Evolutionary conservation across 2,888 invertebrate species (phyloP), one percentile per base, ranked within the genome.

Genomic region (Sipha maydis): DNA sequence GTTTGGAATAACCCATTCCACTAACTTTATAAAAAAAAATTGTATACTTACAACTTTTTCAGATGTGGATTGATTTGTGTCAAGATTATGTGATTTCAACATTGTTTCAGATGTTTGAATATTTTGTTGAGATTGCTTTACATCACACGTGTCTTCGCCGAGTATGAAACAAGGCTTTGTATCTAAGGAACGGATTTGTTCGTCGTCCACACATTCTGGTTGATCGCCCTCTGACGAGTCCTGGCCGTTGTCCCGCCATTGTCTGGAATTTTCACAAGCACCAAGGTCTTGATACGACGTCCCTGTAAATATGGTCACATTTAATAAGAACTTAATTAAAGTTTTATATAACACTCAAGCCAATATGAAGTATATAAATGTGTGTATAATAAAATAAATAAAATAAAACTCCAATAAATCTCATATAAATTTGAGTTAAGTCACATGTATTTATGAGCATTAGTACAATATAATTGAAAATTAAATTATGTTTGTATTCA

Each of bases 131-230:
- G 89, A 79, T 89, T 92, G 92, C 92, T 91, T 93, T 93, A 91
- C 91, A 90, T 93, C 93, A 89, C 92, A 88, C 17, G 61, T 54
- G 25, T 88, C 88, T 80, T 88, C 92, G 86, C 93, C 93, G 89
- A 93, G 92, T 89, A 92, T 91, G 90, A 93, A 93, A 89, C 92
- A 92, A 67, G 93, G 93, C 90, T 90, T 91, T 90, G 91, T 91
- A 85, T 86, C 85, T 41, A 77, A 79, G 25, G 88, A 89, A 34
- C 73, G 80, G 34, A 80, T 85, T 89, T 85, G 83, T 79, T 90
- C 90, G 75, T 90, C 90, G 54, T 90, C 90, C 75, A 91, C 90
- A 82, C 89, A 90, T 71, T 91, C 91, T 89, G 90, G 89, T 89
- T 90, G 90, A 83, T 91, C 91, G 90, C 91, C 91, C 89, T 90